A percentile compares a stretch with the other conserved stretches of the same genome.
phyloP scores from a whole-genome alignment of 2,113 vertebrate genomes.

The Origma solitaria region DNA sequence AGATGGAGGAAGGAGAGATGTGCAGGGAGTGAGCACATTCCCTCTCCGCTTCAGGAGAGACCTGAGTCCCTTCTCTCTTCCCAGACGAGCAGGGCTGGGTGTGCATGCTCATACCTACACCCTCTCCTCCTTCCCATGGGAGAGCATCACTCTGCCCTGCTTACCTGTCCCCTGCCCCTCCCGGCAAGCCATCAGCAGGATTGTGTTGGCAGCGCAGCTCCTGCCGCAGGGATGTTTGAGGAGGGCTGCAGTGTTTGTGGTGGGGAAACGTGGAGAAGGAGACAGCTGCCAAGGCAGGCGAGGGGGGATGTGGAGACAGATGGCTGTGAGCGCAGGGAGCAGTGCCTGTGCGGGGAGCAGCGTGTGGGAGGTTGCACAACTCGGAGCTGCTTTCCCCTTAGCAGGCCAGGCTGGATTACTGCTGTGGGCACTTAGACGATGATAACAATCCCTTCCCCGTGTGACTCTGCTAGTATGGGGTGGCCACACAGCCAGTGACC shows the following conservation, averaged over 20 bases:
- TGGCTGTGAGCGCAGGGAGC: neutral
- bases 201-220: neutral
- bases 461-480: neutral
- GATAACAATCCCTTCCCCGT: neutral
- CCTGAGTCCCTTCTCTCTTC: neutral
- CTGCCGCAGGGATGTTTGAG: neutral
- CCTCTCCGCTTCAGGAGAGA: neutral
- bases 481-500: neutral
- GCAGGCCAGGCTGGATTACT: neutral
- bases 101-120: accelerated
- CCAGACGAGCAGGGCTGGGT: neutral
- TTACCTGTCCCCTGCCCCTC: neutral
- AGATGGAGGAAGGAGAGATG: neutral
- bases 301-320: neutral
- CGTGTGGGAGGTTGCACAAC: neutral
- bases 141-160: neutral
- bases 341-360: neutral
- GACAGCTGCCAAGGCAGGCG: neutral
- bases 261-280: neutral
- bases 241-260: neutral
- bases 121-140: neutral
- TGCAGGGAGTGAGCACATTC: neutral
- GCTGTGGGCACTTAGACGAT: neutral
- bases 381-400: neutral
- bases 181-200: neutral